Evolutionary conservation across 2,888 invertebrate species (phyloP), one percentile per base, ranked within the genome.

Genomic region (Drosophila peninsularis): DNA sequence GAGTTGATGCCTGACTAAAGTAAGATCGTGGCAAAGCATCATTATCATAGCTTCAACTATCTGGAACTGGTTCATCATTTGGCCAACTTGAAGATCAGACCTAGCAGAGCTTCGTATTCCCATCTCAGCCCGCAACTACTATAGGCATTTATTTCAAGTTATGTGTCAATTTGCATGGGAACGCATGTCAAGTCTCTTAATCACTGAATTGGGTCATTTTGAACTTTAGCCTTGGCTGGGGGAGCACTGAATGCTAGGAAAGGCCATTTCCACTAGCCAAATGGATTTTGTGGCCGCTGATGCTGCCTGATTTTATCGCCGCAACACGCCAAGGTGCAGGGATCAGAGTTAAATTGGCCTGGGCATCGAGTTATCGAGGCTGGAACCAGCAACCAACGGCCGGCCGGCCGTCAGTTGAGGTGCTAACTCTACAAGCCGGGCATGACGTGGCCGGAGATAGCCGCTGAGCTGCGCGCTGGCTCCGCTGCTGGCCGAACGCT

Each of bases 321-420:
- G 70, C 72, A 87, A 89, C 84, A 89, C 87, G 84, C 89, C 69
- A 89, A 75, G 82, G 89, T 78, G 85, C 88, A 86, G 74, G 89
- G 85, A 86, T 86, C 85, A 86, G 75, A 84, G 85, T 75, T 87
- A 87, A 89, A 80, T 80, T 77, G 80, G 80, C 66, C 66, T 73
- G 74, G 70, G 73, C 75, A 78, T 41, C 71, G 67, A 85, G 80
- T 79, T 89, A 87, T 88, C 88, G 75, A 55, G 75, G 45, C 50
- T 37, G 44, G 69, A 73, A 41, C 54, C 55, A 71, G 45, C 60
- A 41, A 37, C 44, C 42, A 13, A 7, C 55, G 21, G 41, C 32
- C 52, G 37, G 62, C 47, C 62, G 57, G 37, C 66, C 72, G 78
- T 66, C 75, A 78, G 49, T 68, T 55, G 58, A 84, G 89, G 83